phyloP scores from a whole-genome alignment of 1,140 invertebrate genomes.

The Lepidurus couesii region DNA sequence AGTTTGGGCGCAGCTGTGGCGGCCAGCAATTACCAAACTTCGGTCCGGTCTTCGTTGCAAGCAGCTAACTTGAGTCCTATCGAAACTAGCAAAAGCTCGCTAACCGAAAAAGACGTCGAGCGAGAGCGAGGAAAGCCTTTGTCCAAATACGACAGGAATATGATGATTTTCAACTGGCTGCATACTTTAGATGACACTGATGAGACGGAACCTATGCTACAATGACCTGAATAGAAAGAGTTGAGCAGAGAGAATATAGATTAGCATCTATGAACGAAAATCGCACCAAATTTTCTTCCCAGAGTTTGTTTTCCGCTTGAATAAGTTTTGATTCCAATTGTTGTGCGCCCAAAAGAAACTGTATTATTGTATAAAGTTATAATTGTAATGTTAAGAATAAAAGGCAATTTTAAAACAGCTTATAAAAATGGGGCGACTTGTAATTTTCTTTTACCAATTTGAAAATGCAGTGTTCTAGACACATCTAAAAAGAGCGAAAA shows the following conservation, averaged over 20 bases:
- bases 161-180: constrained; percentile 90
- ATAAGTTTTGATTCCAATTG: neutral
- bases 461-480: too few relatives aligned
- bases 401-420: neutral
- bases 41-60: constrained; percentile 9
- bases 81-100: constrained; percentile 39
- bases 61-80: constrained; percentile 19
- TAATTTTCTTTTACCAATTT: too few relatives aligned
- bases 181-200: constrained; percentile 67
- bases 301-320: neutral
- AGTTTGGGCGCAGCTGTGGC: constrained; percentile 56
- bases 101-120: constrained; percentile 72
- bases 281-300: constrained; percentile 12
- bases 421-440: too few relatives aligned
- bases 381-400: neutral
- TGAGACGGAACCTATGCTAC: constrained; percentile 30
- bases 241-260: neutral
- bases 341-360: neutral
- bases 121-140: constrained; percentile 72
- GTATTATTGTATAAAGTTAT: constrained; percentile 14
- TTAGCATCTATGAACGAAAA: neutral
- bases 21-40: constrained; percentile 11
- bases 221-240: neutral
- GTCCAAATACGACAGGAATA: constrained; percentile 79
- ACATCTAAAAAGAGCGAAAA: too few relatives aligned